These are phyloP conservation scores for Malacoraja senta DNA, from an alignment of 2,797 vertebrate species.

Conservation along the genomic window DNA sequence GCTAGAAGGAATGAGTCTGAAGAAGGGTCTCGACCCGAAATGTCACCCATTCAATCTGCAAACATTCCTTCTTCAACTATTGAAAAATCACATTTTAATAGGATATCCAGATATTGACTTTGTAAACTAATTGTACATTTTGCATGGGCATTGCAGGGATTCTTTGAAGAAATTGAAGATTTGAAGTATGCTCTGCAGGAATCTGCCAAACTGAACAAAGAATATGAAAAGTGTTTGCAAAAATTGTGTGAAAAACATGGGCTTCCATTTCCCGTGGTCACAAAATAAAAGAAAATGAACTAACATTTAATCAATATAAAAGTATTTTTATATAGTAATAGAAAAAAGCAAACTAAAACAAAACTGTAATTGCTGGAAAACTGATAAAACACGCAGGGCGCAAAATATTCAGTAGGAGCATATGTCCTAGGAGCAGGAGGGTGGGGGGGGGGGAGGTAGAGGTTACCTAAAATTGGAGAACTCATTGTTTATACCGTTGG, in stretches of 20 bases:
- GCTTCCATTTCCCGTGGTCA: constrained; percentile 42
- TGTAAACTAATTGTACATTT: background rate
- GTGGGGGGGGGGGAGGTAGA: too few species aligned
- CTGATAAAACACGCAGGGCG: too few species aligned
- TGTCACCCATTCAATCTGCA: background rate
- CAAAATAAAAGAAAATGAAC: background rate
- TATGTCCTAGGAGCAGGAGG: too few species aligned
- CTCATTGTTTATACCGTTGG: too few species aligned
- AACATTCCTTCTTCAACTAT: background rate
- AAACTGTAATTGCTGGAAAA: too few species aligned
- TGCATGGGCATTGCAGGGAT: constrained; percentile 45
- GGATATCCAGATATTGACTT: too few species aligned
- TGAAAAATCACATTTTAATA: background rate
- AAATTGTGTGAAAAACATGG: constrained; percentile 49
- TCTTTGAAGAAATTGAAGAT: constrained; percentile 58
- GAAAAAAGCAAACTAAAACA: too few species aligned
- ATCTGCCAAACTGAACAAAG: constrained; percentile 50
- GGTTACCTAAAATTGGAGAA: too few species aligned
- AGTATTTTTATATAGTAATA: background rate
- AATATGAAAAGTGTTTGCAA: constrained; percentile 53
- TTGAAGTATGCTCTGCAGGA: constrained; percentile 52
- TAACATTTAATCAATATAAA: background rate
- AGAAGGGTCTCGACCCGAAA: too few species aligned
- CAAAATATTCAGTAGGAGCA: too few species aligned
- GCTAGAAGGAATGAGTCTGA: too few species aligned